Base-by-base conservation (phyloP, 2,888 invertebrate species). In the Drosophila buzzatii region DNA sequence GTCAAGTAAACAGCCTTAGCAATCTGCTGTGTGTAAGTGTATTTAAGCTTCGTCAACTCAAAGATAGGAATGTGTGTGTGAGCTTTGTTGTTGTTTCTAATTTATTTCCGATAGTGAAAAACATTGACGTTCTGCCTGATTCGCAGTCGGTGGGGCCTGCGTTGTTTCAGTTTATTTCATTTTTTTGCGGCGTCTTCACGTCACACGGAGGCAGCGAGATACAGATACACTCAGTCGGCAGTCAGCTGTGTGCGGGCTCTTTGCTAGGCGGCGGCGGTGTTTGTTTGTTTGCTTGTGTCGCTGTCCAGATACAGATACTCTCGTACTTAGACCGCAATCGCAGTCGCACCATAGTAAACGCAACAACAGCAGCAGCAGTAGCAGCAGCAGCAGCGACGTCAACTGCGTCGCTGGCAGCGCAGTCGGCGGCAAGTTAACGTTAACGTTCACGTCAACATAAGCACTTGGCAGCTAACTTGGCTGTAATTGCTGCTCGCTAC, bases 401-500 rank as follows among this genome's bases (percentile, higher is more conserved):
- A 62, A 51, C 45, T 33, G 55, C 51, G 23, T n/a, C 52, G 47
- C 39, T 8, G 44, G 20, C 79, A 55, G 55, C 63, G 63, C 63
- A 51, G 70, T 61, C 57, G 73, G 33, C 77, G 41, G 52, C 62
- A 65, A 63, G 64, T 75, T 67, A 66, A 76, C 75, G 58, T 79
- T 64, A 66, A 76, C 75, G 53, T 79, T 64, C 62, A 76, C 58
- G 70, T 70, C 70, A 76, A 79, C 60, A 56, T 37, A 27, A 60
- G 52, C 70, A 64, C 69, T 68, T 76, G 71, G 75, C 70, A 79
- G 75, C 76, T 86, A 89, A 86, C 89, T 82, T 84, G 84, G 77
- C 86, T 86, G 79, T 86, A 90, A 90, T 82, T 87, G 88, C 79
- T 74, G 80, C 66, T 39, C 72, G 78, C 87, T 61, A 42, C 82